Conservation (phyloP, 2,113 vertebrate species). For the Alligator sinensis region DNA sequence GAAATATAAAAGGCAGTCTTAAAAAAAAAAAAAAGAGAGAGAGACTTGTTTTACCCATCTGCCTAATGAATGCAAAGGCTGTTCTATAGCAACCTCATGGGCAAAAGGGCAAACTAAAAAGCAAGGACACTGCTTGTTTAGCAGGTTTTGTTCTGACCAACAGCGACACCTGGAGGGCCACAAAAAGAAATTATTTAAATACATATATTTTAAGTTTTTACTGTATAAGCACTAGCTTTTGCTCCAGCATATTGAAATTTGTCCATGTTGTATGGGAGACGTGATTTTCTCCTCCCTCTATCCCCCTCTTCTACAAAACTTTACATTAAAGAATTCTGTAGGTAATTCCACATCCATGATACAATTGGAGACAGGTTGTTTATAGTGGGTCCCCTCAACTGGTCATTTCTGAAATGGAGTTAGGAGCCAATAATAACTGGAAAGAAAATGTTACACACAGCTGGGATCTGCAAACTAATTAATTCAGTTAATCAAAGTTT, state of each 20-base stretch:
- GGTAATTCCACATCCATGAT: no score
- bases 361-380: not conserved
- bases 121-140: not conserved
- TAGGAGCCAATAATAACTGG: not conserved
- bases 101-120: not conserved
- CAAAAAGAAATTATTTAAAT: rapidly evolving
- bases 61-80: not conserved
- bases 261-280: not conserved
- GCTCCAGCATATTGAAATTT: rapidly evolving
- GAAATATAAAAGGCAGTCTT: not conserved
- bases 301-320: no score
- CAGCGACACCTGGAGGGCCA: constrained; percentile 55
- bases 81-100: not conserved
- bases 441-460: not conserved
- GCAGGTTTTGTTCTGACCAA: not conserved
- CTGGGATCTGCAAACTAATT: not conserved
- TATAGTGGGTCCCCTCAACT: not conserved
- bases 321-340: not conserved
- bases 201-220: rapidly evolving
- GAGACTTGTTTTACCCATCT: not conserved
- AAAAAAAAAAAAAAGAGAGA: not conserved
- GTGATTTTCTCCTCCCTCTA: not conserved
- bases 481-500: not conserved
- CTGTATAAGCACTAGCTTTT: not conserved
- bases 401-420: rapidly evolving